Evolutionary conservation across 2,888 invertebrate genomes (phyloP).

Genomic region (Scelioninae gen. 1): DNA sequence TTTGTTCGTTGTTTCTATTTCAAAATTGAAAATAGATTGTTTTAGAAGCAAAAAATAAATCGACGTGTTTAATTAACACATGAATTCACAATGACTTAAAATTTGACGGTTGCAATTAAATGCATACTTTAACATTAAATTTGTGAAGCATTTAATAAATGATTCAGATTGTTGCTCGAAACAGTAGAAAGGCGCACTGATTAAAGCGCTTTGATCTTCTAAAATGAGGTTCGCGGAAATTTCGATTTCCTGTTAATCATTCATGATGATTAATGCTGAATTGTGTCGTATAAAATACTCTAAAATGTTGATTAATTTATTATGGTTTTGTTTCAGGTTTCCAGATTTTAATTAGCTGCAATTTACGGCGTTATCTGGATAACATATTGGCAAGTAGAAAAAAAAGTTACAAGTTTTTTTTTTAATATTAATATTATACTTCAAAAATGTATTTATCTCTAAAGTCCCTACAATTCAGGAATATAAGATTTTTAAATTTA

Average conservation of each 20-base stretch:
- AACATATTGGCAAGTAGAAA: too few species aligned
- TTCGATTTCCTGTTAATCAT: neutral
- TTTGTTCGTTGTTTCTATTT: neutral
- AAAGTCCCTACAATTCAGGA: too few species aligned
- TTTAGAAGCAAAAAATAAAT: neutral
- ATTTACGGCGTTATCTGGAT: neutral
- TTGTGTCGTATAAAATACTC: neutral
- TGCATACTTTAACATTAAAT: conserved; percentile 1
- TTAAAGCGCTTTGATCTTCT: conserved; percentile 12
- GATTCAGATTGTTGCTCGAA: neutral
- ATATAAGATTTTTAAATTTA: too few species aligned
- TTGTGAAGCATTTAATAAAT: conserved; percentile 2
- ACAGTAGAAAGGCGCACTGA: conserved; percentile 14
- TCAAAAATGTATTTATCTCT: too few species aligned
- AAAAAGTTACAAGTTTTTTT: too few species aligned
- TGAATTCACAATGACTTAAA: conserved; percentile 16
- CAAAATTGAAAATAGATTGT: neutral
- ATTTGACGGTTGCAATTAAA: conserved; percentile 12
- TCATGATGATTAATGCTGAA: conserved; percentile 2
- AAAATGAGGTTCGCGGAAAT: neutral
- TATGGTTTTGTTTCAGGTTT: neutral
- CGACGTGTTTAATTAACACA: conserved; percentile 15
- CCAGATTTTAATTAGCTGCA: neutral
- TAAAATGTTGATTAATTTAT: too few species aligned
- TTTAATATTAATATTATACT: too few species aligned